A percentile compares a stretch with the other conserved stretches of the same genome.
Conservation (phyloP, 2,888 invertebrate genomes). For the Lordiphosa fenestrarum region DNA sequence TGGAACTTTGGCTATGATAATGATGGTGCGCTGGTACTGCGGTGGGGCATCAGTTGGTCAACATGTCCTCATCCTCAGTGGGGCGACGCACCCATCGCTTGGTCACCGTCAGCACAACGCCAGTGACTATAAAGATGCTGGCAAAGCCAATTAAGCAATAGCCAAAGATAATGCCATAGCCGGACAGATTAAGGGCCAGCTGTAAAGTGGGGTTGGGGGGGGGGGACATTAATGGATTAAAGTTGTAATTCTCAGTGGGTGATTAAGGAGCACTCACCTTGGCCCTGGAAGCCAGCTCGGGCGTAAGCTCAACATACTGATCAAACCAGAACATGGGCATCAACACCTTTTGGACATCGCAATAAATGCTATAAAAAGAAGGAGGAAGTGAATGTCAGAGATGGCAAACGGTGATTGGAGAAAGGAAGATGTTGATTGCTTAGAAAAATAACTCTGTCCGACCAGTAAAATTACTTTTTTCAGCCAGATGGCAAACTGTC, state of each 20-base stretch:
- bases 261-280: slow-evolving; percentile 55
- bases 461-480: too few species aligned
- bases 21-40: background rate
- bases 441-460: too few species aligned
- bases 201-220: slow-evolving; percentile 27
- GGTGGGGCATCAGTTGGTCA: slow-evolving; percentile 48
- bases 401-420: background rate
- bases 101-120: slow-evolving; percentile 72
- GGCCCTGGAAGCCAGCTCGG: slow-evolving; percentile 81
- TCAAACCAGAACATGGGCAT: slow-evolving; percentile 90
- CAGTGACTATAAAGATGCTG: slow-evolving; percentile 66
- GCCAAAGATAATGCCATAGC: slow-evolving; percentile 75
- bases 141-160: slow-evolving; percentile 71
- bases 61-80: slow-evolving; percentile 73
- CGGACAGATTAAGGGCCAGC: slow-evolving; percentile 73
- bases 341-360: slow-evolving; percentile 82
- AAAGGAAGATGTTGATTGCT: too few species aligned
- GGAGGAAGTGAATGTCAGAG: background rate
- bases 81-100: slow-evolving; percentile 72
- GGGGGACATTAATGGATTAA: background rate
- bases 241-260: background rate
- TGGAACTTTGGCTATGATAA: slow-evolving; percentile 63
- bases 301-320: slow-evolving; percentile 84
- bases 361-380: slow-evolving; percentile 82
- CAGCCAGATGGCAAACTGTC: too few species aligned